A percentile compares a stretch with the other conserved stretches of the same genome.
These are phyloP conservation scores for Acanthisitta chloris DNA, from an alignment of 2,113 vertebrate genomes.

Conservation along the genomic window DNA sequence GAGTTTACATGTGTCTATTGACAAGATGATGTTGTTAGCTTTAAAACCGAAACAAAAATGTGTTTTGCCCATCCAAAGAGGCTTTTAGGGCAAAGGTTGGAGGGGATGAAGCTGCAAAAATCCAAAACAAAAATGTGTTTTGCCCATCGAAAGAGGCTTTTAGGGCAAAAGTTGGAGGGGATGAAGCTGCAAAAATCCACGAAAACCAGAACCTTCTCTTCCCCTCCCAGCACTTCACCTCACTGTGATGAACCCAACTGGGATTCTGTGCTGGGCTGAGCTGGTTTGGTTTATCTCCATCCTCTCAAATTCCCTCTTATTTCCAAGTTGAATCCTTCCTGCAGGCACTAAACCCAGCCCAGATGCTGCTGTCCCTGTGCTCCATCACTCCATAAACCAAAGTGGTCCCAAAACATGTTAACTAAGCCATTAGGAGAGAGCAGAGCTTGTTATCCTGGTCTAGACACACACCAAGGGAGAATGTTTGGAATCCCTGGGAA, in stretches of 20 bases:
- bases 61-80: not conserved
- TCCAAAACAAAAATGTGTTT: rapidly evolving
- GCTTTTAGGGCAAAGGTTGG: not conserved
- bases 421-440: not conserved
- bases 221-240: not conserved
- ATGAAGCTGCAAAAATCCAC: not conserved
- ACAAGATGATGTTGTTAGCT: not conserved
- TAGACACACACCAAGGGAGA: not conserved
- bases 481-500: not conserved
- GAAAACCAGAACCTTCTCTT: not conserved
- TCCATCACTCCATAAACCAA: not conserved
- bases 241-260: too few species aligned
- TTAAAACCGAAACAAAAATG: too few species aligned
- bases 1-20: not conserved
- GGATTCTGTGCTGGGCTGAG: not conserved
- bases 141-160: not conserved
- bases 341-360: not conserved
- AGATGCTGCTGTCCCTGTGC: not conserved
- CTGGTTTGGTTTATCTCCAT: not conserved
- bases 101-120: not conserved
- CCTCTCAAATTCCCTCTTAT: not conserved
- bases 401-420: not conserved
- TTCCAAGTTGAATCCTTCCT: not conserved
- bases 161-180: not conserved
- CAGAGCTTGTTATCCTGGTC: not conserved